Evolutionary conservation across 2,797 vertebrate species (phyloP), one percentile per base, ranked within the genome.

Genomic region (Manis pentadactyla): DNA sequence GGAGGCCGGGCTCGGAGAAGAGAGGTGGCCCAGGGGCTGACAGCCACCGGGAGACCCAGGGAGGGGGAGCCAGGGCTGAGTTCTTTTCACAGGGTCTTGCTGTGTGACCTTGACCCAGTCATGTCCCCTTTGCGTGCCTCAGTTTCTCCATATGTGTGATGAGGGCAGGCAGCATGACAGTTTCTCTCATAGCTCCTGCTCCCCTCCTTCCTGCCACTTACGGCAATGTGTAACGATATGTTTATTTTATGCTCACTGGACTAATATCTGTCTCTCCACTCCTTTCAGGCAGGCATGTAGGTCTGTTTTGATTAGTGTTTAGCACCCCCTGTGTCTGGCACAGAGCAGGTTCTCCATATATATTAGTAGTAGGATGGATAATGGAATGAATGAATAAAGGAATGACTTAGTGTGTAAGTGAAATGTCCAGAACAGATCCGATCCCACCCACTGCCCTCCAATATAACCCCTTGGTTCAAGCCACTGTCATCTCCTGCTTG

Each of bases 51-150:
- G 37, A 74, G 17, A 13, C 39, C 23, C n/a, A 0, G 15, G 55
- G 46, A 6, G 5, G 25, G 2, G 21, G 23, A 11, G 11, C 0
- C 0, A 0, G 2, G 1, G 8, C 42, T 4, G 31, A 8, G 34
- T 25, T 39, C 37, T 53, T 27, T 42, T 4, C 49, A 39, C 21
- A 29, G 46, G 27, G 31, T 10, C 29, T 1, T 0, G 49, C 93
- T 61, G 73, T 23, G 57, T 63, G 69, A 39, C 74, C 87, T 77
- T 37, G 69, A 83, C 21, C 19, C 68, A 21, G 81, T 13, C 18
- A 0, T 4, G 13, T 3, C 10, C 12, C 37, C 46, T 17, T 91
- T 42, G 53, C 0, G n/a, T 37, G 71, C 94, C 87, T 98, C 87
- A 7, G 88, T 96, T 96, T 98, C 93, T 66, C 82, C 39, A 0